phyloP scores from a whole-genome alignment of 2,797 vertebrate species.

The Amblyraja radiata region DNA sequence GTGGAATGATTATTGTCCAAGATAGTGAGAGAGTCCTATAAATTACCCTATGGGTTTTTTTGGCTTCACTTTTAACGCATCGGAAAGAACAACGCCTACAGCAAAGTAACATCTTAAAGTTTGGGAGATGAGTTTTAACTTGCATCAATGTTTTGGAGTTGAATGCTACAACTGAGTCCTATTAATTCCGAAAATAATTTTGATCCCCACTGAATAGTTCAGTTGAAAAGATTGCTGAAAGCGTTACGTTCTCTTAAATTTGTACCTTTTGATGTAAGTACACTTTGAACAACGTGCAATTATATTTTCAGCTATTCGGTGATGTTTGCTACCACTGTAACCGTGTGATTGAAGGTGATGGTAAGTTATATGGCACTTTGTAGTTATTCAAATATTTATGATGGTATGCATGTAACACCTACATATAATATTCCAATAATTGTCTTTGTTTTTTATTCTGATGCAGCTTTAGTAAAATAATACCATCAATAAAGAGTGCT shows the following conservation, averaged over 20 bases:
- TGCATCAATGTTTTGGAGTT: background rate
- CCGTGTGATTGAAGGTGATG: conserved; percentile 92
- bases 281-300: background rate
- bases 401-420: background rate
- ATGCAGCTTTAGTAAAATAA: background rate
- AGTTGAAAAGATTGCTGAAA: background rate
- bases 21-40: background rate
- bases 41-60: background rate
- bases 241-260: background rate
- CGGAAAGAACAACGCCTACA: background rate
- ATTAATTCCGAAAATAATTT: background rate
- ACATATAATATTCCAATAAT: too few relatives aligned
- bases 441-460: background rate
- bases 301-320: conserved; percentile 74
- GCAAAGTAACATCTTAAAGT: background rate
- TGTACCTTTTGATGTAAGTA: background rate
- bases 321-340: conserved; percentile 97
- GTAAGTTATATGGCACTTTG: conserved; percentile 56
- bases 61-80: background rate
- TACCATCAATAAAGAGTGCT: background rate
- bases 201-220: background rate
- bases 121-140: background rate
- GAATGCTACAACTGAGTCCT: background rate
- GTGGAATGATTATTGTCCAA: background rate
- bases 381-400: background rate